Conservation (phyloP, 2,888 invertebrate genomes). For the Anthrax anthrax region DNA sequence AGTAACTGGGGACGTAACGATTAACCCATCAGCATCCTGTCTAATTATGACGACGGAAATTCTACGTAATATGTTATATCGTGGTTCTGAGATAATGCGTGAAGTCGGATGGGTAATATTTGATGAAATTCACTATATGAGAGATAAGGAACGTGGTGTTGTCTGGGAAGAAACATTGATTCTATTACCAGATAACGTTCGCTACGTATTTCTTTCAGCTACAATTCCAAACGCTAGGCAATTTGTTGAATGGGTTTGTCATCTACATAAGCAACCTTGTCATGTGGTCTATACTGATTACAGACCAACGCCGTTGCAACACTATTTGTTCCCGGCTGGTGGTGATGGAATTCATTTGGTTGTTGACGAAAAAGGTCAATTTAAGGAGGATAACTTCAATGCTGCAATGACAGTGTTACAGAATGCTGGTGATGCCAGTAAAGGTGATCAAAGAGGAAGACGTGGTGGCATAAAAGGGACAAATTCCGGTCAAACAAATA, state of each 20-base stretch:
- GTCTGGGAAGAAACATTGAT: constrained; percentile 98
- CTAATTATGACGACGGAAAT: constrained; percentile 99
- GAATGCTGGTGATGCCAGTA: constrained; percentile 66
- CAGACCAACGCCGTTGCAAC: constrained; percentile 92
- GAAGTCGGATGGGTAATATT: constrained; percentile 99
- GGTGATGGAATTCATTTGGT: constrained; percentile 94
- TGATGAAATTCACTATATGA: constrained; percentile 99
- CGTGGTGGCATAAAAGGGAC: constrained; percentile 54
- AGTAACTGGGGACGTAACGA: constrained; percentile 97
- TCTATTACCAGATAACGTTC: constrained; percentile 90
- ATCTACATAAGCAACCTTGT: constrained; percentile 90
- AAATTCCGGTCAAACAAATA: constrained; percentile 58
- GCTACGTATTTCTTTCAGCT: constrained; percentile 96
- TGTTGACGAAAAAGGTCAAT: constrained; percentile 87
- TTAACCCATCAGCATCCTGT: constrained; percentile 95
- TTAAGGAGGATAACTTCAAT: constrained; percentile 94
- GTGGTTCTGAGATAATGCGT: constrained; percentile 96
- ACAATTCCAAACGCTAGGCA: constrained; percentile 98
- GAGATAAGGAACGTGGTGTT: constrained; percentile 97
- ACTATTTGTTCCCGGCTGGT: constrained; percentile 94
- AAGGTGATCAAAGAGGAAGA: constrained; percentile 65
- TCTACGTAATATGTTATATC: constrained; percentile 93
- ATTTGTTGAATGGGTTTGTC: constrained; percentile 87
- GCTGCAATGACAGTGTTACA: constrained; percentile 89
- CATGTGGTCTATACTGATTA: constrained; percentile 99